A percentile compares a stretch with the other conserved stretches of the same genome.
Conservation (phyloP, 2,888 invertebrate species). For the Brachyptera risi region DNA sequence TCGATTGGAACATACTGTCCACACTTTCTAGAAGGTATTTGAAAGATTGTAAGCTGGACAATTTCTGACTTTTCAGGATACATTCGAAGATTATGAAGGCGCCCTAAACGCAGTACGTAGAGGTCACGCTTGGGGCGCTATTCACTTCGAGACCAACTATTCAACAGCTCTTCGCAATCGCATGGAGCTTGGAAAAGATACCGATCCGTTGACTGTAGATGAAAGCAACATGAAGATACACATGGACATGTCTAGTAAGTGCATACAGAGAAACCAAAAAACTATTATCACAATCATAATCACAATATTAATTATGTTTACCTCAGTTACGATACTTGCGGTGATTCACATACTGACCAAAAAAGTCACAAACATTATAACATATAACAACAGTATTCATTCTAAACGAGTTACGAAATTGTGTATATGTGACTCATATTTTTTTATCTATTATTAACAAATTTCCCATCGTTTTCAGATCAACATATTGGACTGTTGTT, state of each 20-base stretch:
- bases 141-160: constrained; percentile 73
- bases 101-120: constrained; percentile 63
- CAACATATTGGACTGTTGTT: constrained; percentile 84
- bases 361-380: neutral
- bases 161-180: constrained; percentile 61
- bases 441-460: too few species aligned
- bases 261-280: too few species aligned
- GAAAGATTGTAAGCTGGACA: too few species aligned
- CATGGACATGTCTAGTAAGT: constrained; percentile 82
- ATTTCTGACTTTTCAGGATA: constrained; percentile 46
- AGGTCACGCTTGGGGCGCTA: constrained; percentile 72
- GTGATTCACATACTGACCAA: too few species aligned
- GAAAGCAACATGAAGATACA: constrained; percentile 65
- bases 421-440: too few species aligned
- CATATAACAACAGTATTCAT: too few species aligned
- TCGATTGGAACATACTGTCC: too few species aligned
- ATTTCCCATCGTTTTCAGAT: constrained; percentile 63
- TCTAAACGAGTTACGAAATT: too few species aligned
- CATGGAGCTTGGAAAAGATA: constrained; percentile 56
- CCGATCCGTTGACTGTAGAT: constrained; percentile 54
- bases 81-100: constrained; percentile 53
- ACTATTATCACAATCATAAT: too few species aligned
- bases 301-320: too few species aligned
- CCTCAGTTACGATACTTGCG: too few species aligned
- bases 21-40: too few species aligned